Evolutionary conservation across 2,113 vertebrate species (phyloP).

Genomic region (Pangasianodon hypophthalmus): DNA sequence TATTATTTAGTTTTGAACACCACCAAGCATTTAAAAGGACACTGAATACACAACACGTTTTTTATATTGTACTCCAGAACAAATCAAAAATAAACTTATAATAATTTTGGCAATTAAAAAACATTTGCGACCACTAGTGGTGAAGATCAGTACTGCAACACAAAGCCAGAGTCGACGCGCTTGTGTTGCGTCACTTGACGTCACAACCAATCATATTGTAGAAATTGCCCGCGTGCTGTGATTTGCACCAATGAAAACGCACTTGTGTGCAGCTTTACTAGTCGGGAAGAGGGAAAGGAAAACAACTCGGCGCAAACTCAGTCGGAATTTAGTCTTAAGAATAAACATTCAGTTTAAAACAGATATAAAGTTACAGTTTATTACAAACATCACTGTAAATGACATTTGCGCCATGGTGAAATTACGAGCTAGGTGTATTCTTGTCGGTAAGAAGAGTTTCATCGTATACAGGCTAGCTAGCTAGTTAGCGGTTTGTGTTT

Average conservation of each 20-base stretch:
- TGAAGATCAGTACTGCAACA: background rate
- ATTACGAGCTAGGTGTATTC: slow-evolving; percentile 72
- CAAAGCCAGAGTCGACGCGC: background rate
- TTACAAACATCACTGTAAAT: background rate
- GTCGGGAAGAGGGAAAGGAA: background rate
- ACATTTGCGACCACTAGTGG: slow-evolving; percentile 56
- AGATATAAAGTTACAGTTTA: no score
- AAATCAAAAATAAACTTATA: background rate
- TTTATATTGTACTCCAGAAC: background rate
- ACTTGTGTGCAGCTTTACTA: slow-evolving; percentile 51
- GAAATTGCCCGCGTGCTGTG: fast-evolving
- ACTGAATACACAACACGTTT: background rate
- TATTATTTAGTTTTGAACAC: background rate
- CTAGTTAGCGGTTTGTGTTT: slow-evolving; percentile 10
- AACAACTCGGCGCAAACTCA: background rate
- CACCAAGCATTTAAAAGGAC: background rate
- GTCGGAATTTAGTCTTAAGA: background rate
- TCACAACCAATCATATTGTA: slow-evolving; percentile 59
- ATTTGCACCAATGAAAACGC: slow-evolving; percentile 61
- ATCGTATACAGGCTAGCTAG: background rate
- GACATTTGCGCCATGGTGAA: slow-evolving; percentile 68
- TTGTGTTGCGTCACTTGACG: background rate
- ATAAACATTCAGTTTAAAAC: background rate
- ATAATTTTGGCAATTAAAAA: background rate
- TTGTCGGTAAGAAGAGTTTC: slow-evolving; percentile 68